Conservation (phyloP, 2,113 vertebrate genomes). For the Halichoerus grypus region DNA sequence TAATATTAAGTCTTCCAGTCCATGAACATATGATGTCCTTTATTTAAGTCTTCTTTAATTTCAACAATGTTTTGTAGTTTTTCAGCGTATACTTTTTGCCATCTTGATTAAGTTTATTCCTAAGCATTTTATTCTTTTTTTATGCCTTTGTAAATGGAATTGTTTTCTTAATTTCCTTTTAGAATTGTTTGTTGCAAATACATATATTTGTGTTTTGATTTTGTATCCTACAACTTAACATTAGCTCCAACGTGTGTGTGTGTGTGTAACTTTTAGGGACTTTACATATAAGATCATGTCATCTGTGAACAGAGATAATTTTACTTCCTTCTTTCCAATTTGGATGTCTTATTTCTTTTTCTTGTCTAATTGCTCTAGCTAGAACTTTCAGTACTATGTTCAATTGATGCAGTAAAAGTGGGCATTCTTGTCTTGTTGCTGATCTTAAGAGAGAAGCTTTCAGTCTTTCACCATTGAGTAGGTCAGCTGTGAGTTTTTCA, state of each 20-base stretch:
- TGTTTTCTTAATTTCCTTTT: not conserved
- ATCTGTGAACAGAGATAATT: not conserved
- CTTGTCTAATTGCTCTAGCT: not conserved
- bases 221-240: slow-evolving; percentile 14
- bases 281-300: not conserved
- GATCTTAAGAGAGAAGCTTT: not conserved
- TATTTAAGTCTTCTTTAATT: not conserved
- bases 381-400: not conserved
- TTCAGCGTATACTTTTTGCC: not conserved
- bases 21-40: not conserved
- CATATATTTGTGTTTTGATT: not conserved
- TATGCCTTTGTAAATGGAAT: not conserved
- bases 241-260: not conserved
- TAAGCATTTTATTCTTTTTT: not conserved
- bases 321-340: not conserved
- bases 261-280: not conserved
- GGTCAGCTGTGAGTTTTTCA: not conserved
- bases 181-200: not conserved
- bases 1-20: not conserved
- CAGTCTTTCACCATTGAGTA: not conserved
- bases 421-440: not conserved
- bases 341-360: slow-evolving; percentile 22
- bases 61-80: not conserved
- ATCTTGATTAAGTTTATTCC: not conserved
- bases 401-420: not conserved